These are phyloP conservation scores for Megathymus violae DNA, from an alignment of 1,140 invertebrate species.

Conservation along the genomic window DNA sequence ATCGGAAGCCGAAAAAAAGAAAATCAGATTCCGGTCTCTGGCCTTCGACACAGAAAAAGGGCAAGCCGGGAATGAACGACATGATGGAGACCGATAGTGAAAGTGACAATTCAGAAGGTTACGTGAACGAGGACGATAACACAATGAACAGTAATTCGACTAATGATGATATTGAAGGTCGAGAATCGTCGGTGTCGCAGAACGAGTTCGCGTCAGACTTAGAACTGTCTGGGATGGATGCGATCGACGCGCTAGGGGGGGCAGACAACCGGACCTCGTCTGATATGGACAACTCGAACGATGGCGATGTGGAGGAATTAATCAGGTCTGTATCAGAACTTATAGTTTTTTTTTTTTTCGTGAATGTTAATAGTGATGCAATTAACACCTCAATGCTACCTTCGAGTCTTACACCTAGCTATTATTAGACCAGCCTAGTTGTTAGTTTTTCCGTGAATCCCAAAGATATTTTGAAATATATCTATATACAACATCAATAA, in stretches of 20 bases:
- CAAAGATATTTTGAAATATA: too few species aligned
- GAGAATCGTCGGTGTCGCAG: slow-evolving; percentile 83
- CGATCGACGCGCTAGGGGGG: slow-evolving; percentile 82
- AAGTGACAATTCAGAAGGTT: slow-evolving; percentile 85
- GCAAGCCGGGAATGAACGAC: slow-evolving; percentile 69
- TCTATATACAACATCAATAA: too few species aligned
- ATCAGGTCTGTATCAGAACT: slow-evolving; percentile 72
- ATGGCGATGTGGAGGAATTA: slow-evolving; percentile 85
- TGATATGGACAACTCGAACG: slow-evolving; percentile 85
- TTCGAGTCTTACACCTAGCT: too few species aligned
- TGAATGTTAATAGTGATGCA: too few species aligned
- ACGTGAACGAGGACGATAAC: slow-evolving; percentile 82
- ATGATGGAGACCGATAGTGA: slow-evolving; percentile 87
- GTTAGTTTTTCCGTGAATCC: too few species aligned
- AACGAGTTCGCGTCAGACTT: slow-evolving; percentile 86
- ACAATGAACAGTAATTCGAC: slow-evolving; percentile 79
- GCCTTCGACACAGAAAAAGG: slow-evolving; percentile 66
- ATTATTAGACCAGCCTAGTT: too few species aligned
- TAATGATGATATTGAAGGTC: slow-evolving; percentile 81
- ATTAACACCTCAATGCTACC: too few species aligned
- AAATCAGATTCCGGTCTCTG: slow-evolving; percentile 71
- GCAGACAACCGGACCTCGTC: slow-evolving; percentile 82
- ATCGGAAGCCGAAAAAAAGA: slow-evolving; percentile 76
- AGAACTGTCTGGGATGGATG: slow-evolving; percentile 86
- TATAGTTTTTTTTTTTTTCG: background rate